Evolutionary conservation across 2,113 vertebrate genomes (phyloP), one percentile per base, ranked within the genome.

Genomic region (Zosterops pallidus): DNA sequence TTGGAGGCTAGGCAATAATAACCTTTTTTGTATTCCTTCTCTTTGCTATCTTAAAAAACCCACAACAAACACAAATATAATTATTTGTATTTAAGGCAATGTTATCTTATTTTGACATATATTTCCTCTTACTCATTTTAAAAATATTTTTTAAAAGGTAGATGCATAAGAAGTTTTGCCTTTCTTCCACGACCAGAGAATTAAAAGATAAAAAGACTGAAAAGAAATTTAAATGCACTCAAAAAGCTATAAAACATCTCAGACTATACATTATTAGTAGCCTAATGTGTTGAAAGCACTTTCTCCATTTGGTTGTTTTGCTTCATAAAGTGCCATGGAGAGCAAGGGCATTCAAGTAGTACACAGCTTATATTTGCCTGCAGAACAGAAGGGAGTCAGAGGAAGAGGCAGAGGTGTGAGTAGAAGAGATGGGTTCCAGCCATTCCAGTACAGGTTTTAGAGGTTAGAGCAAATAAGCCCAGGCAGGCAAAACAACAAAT

Each of bases 281-380:
- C 9, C 26, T 86, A 94, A 94, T 89, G 67, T 85, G 50, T 91
- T 91, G 78, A 83, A 95, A 95, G 63, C 64, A 37, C 59, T 95
- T 72, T 35, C 70, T 91, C 9, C 19, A 9, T 92, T 95, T 83
- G 29, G 19, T 91, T 91, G 42, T 85, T 75, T 85, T 96, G 87
- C 81, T 92, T 91, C 87, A 92, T 82, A 50, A 91, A 83, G 33
- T 86, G 46, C 75, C 0, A 0, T 8, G 50, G 59, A 55, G 42
- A 79, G 29, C 14, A 77, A 82, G 23, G 0, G 5, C 11, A 14
- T 65, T 92, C 50, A 29, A 53, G 47, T 44, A 64, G 18, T 47
- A 44, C 25, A 57, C 9, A 55, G 50, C 31, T 83, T 70, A 6
- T 77, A 35, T 55, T 90, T 3, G 25, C 33, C 76, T 75, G 47